Percentiles rank a stretch among this genome's conserved stretches.
phyloP scores from a whole-genome alignment of 2,113 vertebrate genomes.

The Anser cygnoides region DNA sequence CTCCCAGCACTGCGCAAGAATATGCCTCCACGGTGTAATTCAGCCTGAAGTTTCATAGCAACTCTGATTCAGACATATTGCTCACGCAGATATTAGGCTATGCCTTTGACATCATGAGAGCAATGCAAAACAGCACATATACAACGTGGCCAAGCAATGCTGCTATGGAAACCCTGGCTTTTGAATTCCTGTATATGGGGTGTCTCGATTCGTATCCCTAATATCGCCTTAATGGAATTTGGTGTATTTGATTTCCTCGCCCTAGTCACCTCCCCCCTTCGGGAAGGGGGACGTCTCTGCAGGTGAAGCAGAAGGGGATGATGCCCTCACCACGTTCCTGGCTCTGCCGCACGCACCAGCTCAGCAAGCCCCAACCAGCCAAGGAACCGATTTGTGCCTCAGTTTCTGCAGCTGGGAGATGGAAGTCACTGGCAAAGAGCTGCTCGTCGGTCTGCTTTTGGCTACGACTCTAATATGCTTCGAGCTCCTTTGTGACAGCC shows the following conservation, averaged over 20 bases:
- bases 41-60: conserved; percentile 53
- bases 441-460: not conserved
- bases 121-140: conserved; percentile 54
- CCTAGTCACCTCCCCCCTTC: not conserved
- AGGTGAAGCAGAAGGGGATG: not conserved
- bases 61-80: conserved; percentile 57
- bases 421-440: not conserved
- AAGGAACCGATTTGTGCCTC: not conserved
- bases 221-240: not conserved
- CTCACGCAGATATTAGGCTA: conserved; percentile 62
- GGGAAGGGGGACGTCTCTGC: not conserved
- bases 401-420: conserved; percentile 36
- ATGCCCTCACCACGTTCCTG: not conserved
- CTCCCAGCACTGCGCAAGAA: conserved; percentile 3
- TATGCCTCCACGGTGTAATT: conserved; percentile 52
- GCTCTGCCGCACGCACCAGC: not conserved
- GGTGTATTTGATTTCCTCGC: not conserved
- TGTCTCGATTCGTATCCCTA: conserved; percentile 15
- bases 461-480: not conserved
- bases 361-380: not conserved
- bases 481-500: conserved; percentile 38
- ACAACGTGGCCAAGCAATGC: conserved; percentile 58
- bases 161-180: conserved; percentile 65
- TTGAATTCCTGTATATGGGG: not conserved
- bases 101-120: conserved; percentile 60